Conservation (phyloP, 2,797 vertebrate genomes). For the Zenarchopterus dispar region DNA sequence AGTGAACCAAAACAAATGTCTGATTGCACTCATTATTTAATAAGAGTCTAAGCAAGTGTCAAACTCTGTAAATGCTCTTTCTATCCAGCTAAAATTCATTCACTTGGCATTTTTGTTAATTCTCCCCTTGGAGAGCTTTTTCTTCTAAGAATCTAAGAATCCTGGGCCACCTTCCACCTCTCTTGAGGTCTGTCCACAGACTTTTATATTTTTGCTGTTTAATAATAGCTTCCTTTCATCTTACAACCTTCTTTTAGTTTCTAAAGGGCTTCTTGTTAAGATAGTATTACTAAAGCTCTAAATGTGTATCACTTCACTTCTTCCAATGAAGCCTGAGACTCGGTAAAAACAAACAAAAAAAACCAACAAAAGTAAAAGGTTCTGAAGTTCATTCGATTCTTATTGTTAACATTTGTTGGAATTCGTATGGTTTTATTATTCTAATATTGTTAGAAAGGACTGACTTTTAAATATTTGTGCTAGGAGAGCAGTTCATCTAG, state of each 20-base stretch:
- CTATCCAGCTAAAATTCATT: neutral
- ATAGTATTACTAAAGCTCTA: neutral
- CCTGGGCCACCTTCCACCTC: neutral
- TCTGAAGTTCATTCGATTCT: too few species aligned
- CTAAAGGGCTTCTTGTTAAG: neutral
- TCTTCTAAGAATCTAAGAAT: too few species aligned
- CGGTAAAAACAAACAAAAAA: neutral
- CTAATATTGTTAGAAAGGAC: too few species aligned
- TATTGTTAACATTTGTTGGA: too few species aligned
- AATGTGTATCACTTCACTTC: neutral
- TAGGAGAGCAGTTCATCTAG: neutral
- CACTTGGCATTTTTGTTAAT: neutral
- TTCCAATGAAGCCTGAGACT: conserved; percentile 6
- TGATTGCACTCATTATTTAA: neutral
- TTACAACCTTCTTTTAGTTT: neutral
- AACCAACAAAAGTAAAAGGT: too few species aligned
- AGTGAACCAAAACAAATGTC: too few species aligned
- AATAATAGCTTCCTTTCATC: neutral
- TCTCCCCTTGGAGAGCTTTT: neutral
- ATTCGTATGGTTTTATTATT: too few species aligned
- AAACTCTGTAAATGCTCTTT: neutral
- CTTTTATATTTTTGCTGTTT: neutral
- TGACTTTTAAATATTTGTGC: too few species aligned
- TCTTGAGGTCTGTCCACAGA: neutral
- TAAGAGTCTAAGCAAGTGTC: neutral